Evolutionary conservation across 37 sponge, comb jelly and placozoan species (phyloP), one percentile per base, ranked within the genome.

Genomic region (Chondrilla cf. caribensis): DNA sequence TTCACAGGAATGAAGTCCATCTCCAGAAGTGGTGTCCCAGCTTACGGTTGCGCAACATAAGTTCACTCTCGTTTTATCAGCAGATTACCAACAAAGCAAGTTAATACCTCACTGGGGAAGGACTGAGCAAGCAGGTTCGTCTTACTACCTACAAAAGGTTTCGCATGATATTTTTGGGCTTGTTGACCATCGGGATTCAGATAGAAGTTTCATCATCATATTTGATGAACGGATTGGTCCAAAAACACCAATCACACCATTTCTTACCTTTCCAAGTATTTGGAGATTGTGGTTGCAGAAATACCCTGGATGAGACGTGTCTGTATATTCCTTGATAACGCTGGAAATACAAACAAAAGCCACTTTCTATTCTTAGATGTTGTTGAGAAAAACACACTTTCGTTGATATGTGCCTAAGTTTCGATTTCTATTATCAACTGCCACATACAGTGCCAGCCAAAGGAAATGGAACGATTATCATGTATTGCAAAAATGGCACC

Each of bases 41-140:
- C 58, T 79, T 24, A 70, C 33, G 1, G 26, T 3, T 1, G 66
- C 58, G 35, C 58, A 85, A 70, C 64, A 67, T 5, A 38, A 28
- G 9, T 80, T 86, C 38, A 86, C 36, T 36, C 60, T 86, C 0
- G 79, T 85, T 2, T n/a, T 86, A 1, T 70, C 42, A 22, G 86
- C 80, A 5, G 87, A 82, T 41, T 87, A 82, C 43, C 87, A 87
- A 54, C 81, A 81, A 81, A 40, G 38, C 42, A 87, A 87, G 43
- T 60, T 87, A 35, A 73, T 87, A 54, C 87, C 87, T 28, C 71
- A 82, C 43, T 87, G 87, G 82, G 87, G 87, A 17, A 55, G 26
- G 5, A 38, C 79, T 17, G 78, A 82, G 29, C 87, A 87, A 28
- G 83, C 82, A 22, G 79, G 83, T 2, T 54, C 57, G 3, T 79